A percentile compares a stretch with the other conserved stretches of the same genome.
Conservation (phyloP, 2,113 vertebrate genomes). For the Malurus melanocephalus region DNA sequence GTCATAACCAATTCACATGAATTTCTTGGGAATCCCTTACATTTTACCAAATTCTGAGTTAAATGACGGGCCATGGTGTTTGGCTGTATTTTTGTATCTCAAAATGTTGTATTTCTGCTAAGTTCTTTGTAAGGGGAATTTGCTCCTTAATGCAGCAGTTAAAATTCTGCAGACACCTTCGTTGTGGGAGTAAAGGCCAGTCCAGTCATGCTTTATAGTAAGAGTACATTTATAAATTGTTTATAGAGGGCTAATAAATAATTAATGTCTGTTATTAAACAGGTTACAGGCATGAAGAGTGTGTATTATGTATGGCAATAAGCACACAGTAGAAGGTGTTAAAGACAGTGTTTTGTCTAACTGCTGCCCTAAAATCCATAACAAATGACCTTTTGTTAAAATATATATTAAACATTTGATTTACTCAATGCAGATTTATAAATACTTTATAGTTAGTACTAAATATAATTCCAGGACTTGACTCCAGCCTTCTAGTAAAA, state of each 20-base stretch:
- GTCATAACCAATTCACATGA: background rate
- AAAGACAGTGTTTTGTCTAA: constrained; percentile 24
- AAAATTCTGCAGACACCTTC: background rate
- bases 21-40: background rate
- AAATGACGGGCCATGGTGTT: background rate
- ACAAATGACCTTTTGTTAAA: constrained; percentile 13
- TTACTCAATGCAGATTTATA: background rate
- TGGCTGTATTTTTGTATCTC: background rate
- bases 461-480: background rate
- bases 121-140: background rate
- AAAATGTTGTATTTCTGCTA: background rate
- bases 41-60: background rate
- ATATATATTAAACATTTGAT: constrained; percentile 4
- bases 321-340: constrained; percentile 5
- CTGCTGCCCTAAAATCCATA: background rate
- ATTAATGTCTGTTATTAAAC: constrained; percentile 45
- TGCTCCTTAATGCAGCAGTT: background rate
- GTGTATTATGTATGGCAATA: background rate
- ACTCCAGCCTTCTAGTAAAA: background rate
- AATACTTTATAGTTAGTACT: background rate
- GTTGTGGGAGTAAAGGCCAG: background rate
- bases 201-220: background rate
- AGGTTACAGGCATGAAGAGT: constrained; percentile 9
- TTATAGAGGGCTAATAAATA: constrained; percentile 47
- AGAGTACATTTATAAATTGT: constrained; percentile 45